Evolutionary conservation across 1,140 invertebrate genomes (phyloP), one percentile per base, ranked within the genome.

Genomic region (Glossosoma conforme): DNA sequence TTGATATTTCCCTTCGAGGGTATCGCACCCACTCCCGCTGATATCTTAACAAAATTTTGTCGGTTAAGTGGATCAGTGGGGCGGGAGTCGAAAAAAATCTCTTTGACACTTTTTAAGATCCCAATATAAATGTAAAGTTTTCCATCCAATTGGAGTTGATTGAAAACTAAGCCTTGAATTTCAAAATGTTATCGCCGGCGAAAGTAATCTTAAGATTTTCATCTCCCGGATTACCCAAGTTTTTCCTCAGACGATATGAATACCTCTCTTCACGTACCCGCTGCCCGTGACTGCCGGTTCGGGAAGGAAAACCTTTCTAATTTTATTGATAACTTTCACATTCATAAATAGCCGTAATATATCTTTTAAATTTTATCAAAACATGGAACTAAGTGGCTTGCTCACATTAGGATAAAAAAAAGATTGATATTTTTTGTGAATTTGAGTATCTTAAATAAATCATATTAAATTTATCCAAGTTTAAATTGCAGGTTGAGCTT

Each of bases 121-220:
- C 41, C 24, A 28, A 46, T 50, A 56, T 56, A 47, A 56, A 56
- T 52, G 49, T 56, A 52, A 56, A 56, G 49, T 56, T 56, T 47
- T 56, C 54, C 54, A 56, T 47, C 54, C 54, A 56, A 56, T 56
- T 56, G 52, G 54, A 56, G 44, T 49, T 56, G 54, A 56, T 56
- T 56, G 54, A 56, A 56, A 56, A 56, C 49, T 56, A 52, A 56
- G 54, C 54, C 49, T 42, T 15, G 49, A 43, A 52, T 56, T 45
- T 52, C 30, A 43, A 38, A 47, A 49, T 28, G 45, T 48, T 55
- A 55, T 55, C 52, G 30, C 35, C 25, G 43, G 21, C 19, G 21
- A 54, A 56, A 56, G 54, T 56, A 56, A 56, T 52, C 54, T 56
- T 52, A 52, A 56, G 54, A 52, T 47, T 56, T 56, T 56, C 45